phyloP scores from a whole-genome alignment of 2,113 vertebrate species.

The Neoarius graeffei region DNA sequence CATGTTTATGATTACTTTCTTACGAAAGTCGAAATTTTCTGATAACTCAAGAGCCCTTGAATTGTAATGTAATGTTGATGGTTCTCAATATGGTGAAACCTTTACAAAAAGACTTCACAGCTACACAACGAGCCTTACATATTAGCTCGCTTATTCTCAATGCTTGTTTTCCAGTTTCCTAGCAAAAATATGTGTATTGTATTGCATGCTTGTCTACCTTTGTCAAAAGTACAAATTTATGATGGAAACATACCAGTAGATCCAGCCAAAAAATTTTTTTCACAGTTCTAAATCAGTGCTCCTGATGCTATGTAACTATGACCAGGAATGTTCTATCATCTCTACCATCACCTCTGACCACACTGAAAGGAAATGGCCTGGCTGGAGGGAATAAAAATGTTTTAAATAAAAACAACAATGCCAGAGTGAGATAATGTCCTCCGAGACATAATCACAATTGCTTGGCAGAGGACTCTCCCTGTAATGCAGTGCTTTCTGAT shows the following conservation, averaged over 20 bases:
- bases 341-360: neutral
- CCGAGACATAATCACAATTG: neutral
- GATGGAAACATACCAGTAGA: neutral
- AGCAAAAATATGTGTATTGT: neutral
- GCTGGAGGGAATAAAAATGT: neutral
- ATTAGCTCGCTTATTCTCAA: neutral
- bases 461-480: neutral
- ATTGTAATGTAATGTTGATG: neutral
- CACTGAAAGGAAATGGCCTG: neutral
- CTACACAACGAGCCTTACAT: neutral
- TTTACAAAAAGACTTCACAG: neutral
- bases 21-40: neutral
- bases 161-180: neutral
- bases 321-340: neutral
- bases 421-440: neutral
- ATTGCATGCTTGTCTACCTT: neutral
- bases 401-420: neutral
- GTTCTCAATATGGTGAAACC: neutral
- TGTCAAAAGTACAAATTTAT: neutral
- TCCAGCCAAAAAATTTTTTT: neutral
- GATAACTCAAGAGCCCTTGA: neutral
- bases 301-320: neutral
- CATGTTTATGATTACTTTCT: neutral
- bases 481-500: neutral
- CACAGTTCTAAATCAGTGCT: neutral